These are phyloP conservation scores for Sicus ferrugineus DNA, from an alignment of 2,888 invertebrate species.

Conservation along the genomic window DNA sequence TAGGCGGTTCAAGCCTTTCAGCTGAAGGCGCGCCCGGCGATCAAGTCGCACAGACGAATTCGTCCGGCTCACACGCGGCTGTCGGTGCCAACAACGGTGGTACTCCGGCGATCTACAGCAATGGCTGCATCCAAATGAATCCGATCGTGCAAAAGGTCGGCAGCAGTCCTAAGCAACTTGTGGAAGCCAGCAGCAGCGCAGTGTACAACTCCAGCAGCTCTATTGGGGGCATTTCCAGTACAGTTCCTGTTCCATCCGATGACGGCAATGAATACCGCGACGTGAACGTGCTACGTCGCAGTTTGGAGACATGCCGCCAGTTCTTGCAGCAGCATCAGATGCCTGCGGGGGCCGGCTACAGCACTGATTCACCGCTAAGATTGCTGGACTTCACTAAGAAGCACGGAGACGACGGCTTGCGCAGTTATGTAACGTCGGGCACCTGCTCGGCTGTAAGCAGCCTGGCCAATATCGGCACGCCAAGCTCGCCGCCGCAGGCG, in stretches of 20 bases:
- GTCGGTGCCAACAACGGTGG: conserved; percentile 38
- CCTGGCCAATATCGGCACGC: conserved; percentile 72
- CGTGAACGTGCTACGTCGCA: conserved; percentile 52
- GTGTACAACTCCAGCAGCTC: conserved; percentile 57
- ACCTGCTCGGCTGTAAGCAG: conserved; percentile 76
- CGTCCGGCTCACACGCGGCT: conserved; percentile 32
- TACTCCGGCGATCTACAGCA: conserved; percentile 52
- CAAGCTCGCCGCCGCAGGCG: conserved; percentile 79
- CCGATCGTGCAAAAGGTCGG: conserved; percentile 50
- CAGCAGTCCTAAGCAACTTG: conserved; percentile 50
- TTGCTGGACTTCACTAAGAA: conserved; percentile 50
- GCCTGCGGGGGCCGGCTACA: conserved; percentile 45
- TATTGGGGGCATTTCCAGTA: conserved; percentile 55
- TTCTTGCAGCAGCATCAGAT: conserved; percentile 54
- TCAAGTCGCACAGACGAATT: conserved; percentile 30
- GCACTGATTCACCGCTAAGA: conserved; percentile 43
- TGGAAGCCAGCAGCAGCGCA: conserved; percentile 43
- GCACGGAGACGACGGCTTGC: conserved; percentile 52
- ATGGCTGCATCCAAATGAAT: conserved; percentile 55
- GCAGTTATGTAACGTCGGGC: conserved; percentile 65
- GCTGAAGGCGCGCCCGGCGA: conserved; percentile 21
- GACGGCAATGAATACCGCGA: conserved; percentile 49
- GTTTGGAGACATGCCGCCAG: conserved; percentile 62
- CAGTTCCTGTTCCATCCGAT: conserved; percentile 53
- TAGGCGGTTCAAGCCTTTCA: conserved; percentile 22